Percentiles rank a stretch among this genome's conserved stretches.
phyloP scores from a whole-genome alignment of 2,113 vertebrate genomes.

The Megaceryle torquata region DNA sequence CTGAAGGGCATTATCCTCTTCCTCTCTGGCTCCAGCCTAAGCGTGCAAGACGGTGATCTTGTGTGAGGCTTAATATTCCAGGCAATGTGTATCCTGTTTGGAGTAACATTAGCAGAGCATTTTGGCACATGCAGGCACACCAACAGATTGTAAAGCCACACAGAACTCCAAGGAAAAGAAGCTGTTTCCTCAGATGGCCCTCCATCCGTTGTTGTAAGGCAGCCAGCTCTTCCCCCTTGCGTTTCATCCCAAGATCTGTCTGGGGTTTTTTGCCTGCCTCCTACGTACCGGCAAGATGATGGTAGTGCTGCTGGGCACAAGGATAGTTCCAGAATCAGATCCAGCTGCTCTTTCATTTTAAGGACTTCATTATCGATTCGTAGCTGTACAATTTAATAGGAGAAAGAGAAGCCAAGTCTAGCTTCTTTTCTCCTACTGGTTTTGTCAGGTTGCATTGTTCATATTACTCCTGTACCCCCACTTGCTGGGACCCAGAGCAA shows the following conservation, averaged over 20 bases:
- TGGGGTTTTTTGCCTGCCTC: neutral
- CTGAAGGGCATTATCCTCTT: neutral
- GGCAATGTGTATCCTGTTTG: slow-evolving; percentile 10
- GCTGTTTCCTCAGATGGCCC: slow-evolving; percentile 27
- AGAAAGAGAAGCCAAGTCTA: neutral
- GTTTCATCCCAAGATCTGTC: neutral
- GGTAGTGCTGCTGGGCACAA: neutral
- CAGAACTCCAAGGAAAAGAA: slow-evolving; percentile 9
- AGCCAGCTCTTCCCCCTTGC: neutral
- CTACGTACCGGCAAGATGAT: neutral
- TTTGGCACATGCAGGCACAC: neutral
- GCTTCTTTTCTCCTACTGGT: neutral
- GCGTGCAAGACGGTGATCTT: neutral
- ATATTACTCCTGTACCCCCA: neutral
- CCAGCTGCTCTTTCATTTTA: neutral
- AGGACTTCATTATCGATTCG: neutral
- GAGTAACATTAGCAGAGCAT: neutral
- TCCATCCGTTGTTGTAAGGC: neutral
- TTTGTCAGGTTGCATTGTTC: neutral
- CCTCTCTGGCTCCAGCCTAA: neutral
- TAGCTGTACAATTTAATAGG: neutral
- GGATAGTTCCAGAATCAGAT: neutral
- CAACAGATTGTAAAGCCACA: slow-evolving; percentile 2
- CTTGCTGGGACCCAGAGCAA: neutral
- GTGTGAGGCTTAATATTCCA: neutral